These are phyloP conservation scores for Platycheirus rosarum DNA, from an alignment of 2,888 invertebrate genomes.

Conservation along the genomic window DNA sequence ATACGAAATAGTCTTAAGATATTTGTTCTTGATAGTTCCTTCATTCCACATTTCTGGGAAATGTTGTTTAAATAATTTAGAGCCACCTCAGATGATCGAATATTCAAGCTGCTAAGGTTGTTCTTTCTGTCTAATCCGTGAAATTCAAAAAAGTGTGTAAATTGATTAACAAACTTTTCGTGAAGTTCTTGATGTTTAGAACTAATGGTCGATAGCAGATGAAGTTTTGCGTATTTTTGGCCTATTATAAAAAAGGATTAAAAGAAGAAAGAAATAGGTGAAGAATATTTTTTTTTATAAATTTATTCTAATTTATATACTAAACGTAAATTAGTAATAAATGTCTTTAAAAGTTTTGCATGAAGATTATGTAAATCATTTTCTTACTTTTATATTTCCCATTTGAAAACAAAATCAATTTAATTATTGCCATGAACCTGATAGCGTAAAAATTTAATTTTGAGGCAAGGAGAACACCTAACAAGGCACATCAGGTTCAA, in stretches of 20 bases:
- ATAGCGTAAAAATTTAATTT: too few species aligned
- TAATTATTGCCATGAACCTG: too few species aligned
- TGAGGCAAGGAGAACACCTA: too few species aligned
- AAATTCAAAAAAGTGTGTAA: constrained; percentile 54
- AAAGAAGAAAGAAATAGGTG: neutral
- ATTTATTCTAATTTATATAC: too few species aligned
- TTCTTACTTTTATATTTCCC: too few species aligned
- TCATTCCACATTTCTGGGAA: constrained; percentile 17
- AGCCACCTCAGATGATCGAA: constrained; percentile 18
- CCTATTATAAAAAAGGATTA: constrained; percentile 26
- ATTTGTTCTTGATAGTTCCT: constrained; percentile 78
- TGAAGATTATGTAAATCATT: too few species aligned
- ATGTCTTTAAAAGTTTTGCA: too few species aligned
- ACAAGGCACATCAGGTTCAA: too few species aligned
- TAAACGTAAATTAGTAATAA: too few species aligned
- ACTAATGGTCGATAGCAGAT: constrained; percentile 38
- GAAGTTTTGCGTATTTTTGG: constrained; percentile 57
- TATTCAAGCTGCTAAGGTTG: constrained; percentile 14
- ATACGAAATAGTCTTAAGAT: constrained; percentile 80
- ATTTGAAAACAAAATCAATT: too few species aligned
- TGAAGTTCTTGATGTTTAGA: constrained; percentile 29
- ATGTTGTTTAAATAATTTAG: constrained; percentile 19
- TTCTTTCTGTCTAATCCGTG: constrained; percentile 20
- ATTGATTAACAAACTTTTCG: constrained; percentile 46
- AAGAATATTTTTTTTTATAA: neutral